Base-by-base conservation (phyloP, 1,140 invertebrate species). In the Drosophila bocki region DNA sequence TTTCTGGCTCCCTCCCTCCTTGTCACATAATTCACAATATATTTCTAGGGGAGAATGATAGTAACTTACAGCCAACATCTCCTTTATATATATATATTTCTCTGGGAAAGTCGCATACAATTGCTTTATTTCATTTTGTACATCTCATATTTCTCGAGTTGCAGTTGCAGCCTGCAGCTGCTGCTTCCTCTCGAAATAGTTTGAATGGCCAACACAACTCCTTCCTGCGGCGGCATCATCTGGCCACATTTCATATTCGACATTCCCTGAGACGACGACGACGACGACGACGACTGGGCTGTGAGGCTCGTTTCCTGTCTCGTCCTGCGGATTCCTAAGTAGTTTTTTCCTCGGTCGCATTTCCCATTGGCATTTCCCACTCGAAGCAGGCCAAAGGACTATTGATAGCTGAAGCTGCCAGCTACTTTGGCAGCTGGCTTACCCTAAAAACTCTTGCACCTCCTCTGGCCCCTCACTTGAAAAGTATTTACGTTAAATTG, bases 401-500 rank as follows among this genome's bases (percentile, higher is more conserved):
- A 81, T 77, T 78, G 80, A 82, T 65, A 74, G 80, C 53, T 78
- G 68, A 19, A 50, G 62, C 61, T 71, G 47, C 42, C 48, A 75
- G 79, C 72, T 61, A 63, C 79, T 69, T 77, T 78, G 80, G 79
- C 74, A 82, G 67, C 75, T 80, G 65, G 80, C 79, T 82, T 76
- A 69, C 67, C 48, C 64, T 42, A 35, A 32, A 11, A 41, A 37
- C 19, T 67, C 35, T 22, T 35, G 26, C 15, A 15, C 12, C 13
- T 22, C 41, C 35, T 22, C 17, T 7, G 9, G 32, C 7, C 33
- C 35, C 37, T 39, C 32, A 72, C 79, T 78, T 78, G 72, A 81
- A 82, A 82, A 82, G 80, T 82, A 82, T 82, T 82, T 82, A 82
- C 80, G 80, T 82, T 82, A 82, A 82, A 82, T 82, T 82, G 80